Conservation (phyloP, 2,888 invertebrate genomes). For the Tetranychus piercei region DNA sequence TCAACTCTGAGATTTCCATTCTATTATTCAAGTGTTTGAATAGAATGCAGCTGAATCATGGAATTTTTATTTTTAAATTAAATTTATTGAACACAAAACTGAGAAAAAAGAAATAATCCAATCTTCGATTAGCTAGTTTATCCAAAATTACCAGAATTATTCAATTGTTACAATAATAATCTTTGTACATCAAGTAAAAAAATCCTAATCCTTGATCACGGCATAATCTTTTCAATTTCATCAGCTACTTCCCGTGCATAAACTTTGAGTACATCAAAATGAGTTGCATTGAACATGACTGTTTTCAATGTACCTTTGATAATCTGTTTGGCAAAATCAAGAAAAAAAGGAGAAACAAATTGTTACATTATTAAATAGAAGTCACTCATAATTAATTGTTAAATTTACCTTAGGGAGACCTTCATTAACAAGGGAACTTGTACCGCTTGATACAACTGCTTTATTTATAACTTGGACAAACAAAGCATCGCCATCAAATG, state of each 20-base stretch:
- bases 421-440: neutral
- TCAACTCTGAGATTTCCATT: no score
- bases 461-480: conserved; percentile 4
- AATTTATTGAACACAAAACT: no score
- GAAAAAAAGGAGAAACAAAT: neutral
- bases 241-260: neutral
- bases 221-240: conserved; percentile 9
- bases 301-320: neutral
- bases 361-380: neutral
- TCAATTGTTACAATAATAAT: neutral
- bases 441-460: neutral
- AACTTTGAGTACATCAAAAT: neutral
- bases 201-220: neutral
- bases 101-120: no score
- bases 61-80: no score
- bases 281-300: neutral
- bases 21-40: no score
- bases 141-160: neutral
- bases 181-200: neutral
- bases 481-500: conserved; percentile 7
- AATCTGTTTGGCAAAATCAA: neutral
- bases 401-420: neutral
- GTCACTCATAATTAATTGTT: neutral
- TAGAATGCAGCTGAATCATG: no score
- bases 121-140: neutral